Base-by-base conservation (phyloP, 2,113 vertebrate species). In the Sceloporus tristichus region DNA sequence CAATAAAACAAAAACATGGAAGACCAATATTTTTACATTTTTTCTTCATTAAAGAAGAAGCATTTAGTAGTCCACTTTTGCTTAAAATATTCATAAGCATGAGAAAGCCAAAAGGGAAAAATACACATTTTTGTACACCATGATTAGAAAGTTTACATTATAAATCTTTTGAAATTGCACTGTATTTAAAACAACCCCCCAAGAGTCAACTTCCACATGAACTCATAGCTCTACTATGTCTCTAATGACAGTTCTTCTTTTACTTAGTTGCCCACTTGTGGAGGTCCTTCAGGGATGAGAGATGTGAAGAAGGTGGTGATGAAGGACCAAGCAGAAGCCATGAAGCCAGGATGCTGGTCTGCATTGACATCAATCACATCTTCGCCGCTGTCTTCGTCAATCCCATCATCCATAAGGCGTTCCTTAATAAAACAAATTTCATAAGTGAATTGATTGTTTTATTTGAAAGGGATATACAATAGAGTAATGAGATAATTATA, bases 281-380 rank as follows among this genome's bases (percentile, higher is more conserved):
- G 98, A 89, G 98, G 97, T 6, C 98, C 98, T 95, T 99, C 99
- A 1, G 99, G 99, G 89, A 99, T 99, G 9, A 99, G 98, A 0
- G 99, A 99, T 87, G 98, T 98, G 92, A 99, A 99, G 96, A 99
- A 99, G 27, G 98, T 98, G 75, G 98, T 98, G 93, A 99, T 97
- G 91, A 99, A 99, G 1, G 98, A 98, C 99, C 99, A 99, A 0
- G 98, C 98, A 82, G 98, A 98, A 56, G 98, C 98, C 94, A 99
- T 95, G 92, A 99, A 97, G 78, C 98, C 98, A 11, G 97, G 95
- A 80, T 98, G 96, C 1, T 97, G 97, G 54, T 90, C 90, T 11
- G 93, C 95, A 88, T 96, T 96, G 9, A 94, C 95, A 54, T 98
- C 98, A 0, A 93, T 96, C 6, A 93, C 94, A 82, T 98, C 98